Conservation (phyloP, 2,888 invertebrate species). For the Caenorhabditis sp. region DNA sequence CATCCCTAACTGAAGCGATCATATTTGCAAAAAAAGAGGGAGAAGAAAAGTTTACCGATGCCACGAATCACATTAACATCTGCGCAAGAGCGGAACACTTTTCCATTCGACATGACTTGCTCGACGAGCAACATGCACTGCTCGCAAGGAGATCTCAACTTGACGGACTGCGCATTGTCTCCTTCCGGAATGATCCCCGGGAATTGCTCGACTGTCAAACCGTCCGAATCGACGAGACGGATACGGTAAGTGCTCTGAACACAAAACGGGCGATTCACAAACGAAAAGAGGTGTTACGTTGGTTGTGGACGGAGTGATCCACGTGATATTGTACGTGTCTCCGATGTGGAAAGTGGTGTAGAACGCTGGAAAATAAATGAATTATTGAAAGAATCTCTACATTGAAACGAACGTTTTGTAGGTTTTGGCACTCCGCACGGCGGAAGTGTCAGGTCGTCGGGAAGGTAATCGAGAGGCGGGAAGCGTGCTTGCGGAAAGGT, state of each 20-base stretch:
- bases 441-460: constrained; percentile 70
- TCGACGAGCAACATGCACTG: constrained; percentile 89
- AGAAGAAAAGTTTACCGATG: constrained; percentile 10
- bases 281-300: constrained; percentile 11
- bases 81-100: constrained; percentile 91
- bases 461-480: constrained; percentile 77
- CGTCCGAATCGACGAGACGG: constrained; percentile 63
- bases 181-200: constrained; percentile 19
- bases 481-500: constrained; percentile 74
- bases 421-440: constrained; percentile 76
- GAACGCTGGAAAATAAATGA: constrained; percentile 56
- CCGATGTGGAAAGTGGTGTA: constrained; percentile 62
- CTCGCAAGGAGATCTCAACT: constrained; percentile 58
- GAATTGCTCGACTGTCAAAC: constrained; percentile 65
- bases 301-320: constrained; percentile 26
- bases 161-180: neutral
- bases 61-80: constrained; percentile 83
- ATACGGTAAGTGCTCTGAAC: constrained; percentile 71
- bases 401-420: constrained; percentile 50
- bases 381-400: neutral
- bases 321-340: constrained; percentile 57
- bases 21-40: neutral
- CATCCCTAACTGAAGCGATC: constrained; percentile 14
- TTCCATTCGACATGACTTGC: constrained; percentile 90
- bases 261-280: neutral